These are phyloP conservation scores for Macquaria australasica DNA, from an alignment of 2,113 vertebrate genomes.

Conservation along the genomic window DNA sequence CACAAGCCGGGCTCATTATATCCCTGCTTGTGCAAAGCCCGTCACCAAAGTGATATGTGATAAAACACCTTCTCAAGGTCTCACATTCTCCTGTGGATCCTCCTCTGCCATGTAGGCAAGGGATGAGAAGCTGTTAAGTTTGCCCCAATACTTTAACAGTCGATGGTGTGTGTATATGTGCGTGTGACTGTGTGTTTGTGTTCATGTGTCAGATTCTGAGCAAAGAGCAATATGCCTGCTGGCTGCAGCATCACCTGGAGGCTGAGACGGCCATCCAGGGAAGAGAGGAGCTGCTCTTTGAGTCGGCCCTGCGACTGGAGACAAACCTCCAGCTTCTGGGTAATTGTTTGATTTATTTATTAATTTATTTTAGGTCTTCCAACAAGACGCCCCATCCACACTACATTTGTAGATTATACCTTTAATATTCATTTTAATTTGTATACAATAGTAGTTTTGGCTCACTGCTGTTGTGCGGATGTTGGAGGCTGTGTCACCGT, in stretches of 20 bases:
- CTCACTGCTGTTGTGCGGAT: neutral
- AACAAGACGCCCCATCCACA: too few relatives aligned
- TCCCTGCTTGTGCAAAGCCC: slow-evolving; percentile 46
- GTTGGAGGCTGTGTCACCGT: neutral
- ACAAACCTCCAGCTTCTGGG: slow-evolving; percentile 95
- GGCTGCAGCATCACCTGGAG: slow-evolving; percentile 93
- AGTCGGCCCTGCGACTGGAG: slow-evolving; percentile 92
- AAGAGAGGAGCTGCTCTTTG: slow-evolving; percentile 92
- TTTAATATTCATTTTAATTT: neutral
- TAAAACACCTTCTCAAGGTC: slow-evolving; percentile 59
- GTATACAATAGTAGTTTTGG: neutral
- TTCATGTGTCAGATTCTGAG: slow-evolving; percentile 86
- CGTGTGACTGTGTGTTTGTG: slow-evolving; percentile 19
- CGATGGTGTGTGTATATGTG: neutral
- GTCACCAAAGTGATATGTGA: slow-evolving; percentile 44
- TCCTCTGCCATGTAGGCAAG: slow-evolving; percentile 27
- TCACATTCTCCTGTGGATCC: slow-evolving; percentile 50
- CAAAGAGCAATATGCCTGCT: slow-evolving; percentile 94
- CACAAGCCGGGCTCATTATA: slow-evolving; percentile 57
- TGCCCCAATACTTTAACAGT: neutral
- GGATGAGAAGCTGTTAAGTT: neutral
- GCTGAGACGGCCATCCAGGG: slow-evolving; percentile 94
- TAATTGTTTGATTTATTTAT: slow-evolving; percentile 65
- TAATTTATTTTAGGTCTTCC: neutral
- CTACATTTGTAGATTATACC: neutral